These are phyloP conservation scores for Eilema sororculum DNA, from an alignment of 2,888 invertebrate genomes.

Conservation along the genomic window DNA sequence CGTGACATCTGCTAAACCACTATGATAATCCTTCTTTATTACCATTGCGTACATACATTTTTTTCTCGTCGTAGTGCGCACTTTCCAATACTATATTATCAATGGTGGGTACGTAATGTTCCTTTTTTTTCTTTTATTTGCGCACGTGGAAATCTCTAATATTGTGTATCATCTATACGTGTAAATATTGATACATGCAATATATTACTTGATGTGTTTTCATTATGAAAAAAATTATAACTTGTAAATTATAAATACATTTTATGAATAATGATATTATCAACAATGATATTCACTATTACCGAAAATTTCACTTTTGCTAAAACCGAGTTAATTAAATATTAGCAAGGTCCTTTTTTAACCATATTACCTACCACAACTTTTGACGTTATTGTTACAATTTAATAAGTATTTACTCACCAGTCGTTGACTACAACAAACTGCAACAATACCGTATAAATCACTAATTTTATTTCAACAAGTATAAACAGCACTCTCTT, in stretches of 20 bases:
- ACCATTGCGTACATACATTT: not conserved
- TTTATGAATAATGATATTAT: too few relatives aligned
- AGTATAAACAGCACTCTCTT: not conserved
- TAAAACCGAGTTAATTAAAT: too few relatives aligned
- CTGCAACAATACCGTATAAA: not conserved
- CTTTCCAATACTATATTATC: not conserved
- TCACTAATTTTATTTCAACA: too few relatives aligned
- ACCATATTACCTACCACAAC: too few relatives aligned
- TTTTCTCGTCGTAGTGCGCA: not conserved
- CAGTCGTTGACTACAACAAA: not conserved
- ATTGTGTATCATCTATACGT: too few relatives aligned
- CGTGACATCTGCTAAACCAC: not conserved
- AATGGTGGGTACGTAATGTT: not conserved
- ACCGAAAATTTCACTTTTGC: not conserved
- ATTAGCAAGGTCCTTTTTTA: too few relatives aligned
- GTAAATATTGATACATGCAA: too few relatives aligned
- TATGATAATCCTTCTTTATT: not conserved
- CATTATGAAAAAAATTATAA: too few relatives aligned
- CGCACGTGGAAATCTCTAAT: not conserved
- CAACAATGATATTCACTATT: not conserved
- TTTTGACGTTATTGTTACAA: not conserved
- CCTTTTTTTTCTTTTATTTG: not conserved
- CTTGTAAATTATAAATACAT: too few relatives aligned
- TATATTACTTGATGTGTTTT: too few relatives aligned
- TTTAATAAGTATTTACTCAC: not conserved